Base-by-base conservation (phyloP, 30 jellyfish, hydroid and myxozoan genomes). In the Pseudorhiza aurosa region DNA sequence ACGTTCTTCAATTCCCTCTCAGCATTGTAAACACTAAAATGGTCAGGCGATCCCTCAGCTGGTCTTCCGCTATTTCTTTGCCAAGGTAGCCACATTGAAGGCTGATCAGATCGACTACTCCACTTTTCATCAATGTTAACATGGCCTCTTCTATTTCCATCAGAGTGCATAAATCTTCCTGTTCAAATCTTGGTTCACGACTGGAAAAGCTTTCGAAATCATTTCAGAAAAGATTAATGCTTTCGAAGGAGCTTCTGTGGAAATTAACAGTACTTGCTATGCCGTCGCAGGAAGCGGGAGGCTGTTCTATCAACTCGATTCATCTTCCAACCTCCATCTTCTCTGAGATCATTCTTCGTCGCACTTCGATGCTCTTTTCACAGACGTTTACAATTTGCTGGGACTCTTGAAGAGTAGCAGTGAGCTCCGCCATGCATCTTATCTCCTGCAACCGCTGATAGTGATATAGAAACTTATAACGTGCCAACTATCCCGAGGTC, bases 361-460 rank as follows among this genome's bases (percentile, higher is more conserved):
- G 74, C 74, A 58, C 74, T 58, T 31, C 74, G 27, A n/a, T 17
- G 28, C 47, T 58, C 74, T 58, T 58, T 58, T 19, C 74, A 31
- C 74, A 58, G 74, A 58, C 74, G 14, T 58, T 22, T 58, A 58
- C 58, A 7, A 58, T 58, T 58, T 58, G 17, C 18, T 58, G 43
- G 74, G 74, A 58, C 74, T 58, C 47, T 42, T 4, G 43, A 58
- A 58, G 74, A 58, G 27, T 58, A 31, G 4, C n/a, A 58, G 21
- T 58, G 74, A 58, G 27, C 18, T 58, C 35, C 28, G 21, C 47
- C 74, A 58, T 58, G 74, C 43, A 58, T 31, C 47, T 58, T 42
- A 58, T 58, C 74, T 58, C 74, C 74, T 58, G 74, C 74, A 58
- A 58, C 74, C 74, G 47, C 74, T 58, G 14, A 58, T n/a, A 21